Evolutionary conservation across 1,140 invertebrate genomes (phyloP), one percentile per base, ranked within the genome.

Genomic region (Cyclina sinensis): DNA sequence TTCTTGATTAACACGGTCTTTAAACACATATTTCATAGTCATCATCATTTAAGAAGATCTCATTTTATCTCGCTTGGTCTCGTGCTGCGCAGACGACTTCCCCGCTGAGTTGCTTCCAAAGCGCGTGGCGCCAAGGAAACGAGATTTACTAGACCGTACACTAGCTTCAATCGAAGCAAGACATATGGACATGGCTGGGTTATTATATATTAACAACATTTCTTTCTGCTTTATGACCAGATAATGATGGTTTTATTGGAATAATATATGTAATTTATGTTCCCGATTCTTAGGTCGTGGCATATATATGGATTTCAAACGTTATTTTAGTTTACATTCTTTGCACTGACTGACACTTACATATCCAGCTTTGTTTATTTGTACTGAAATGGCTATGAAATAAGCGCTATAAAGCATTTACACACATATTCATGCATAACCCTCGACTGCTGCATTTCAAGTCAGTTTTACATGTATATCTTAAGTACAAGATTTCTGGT

Each of bases 41-140:
- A 84, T 84, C 82, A 84, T 73, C 82, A 84, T 84, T 68, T 84
- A 73, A 84, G 65, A 84, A 51, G 30, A 84, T 74, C 82, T 84
- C 82, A 37, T 62, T 73, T 74, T 70, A 70, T 84, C 68, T 59
- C 85, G 46, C 85, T 18, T 43, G 46, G 59, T 68, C 85, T 79
- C 85, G 74, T 87, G 85, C 85, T 87, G 85, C 21, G 74, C 59
- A 79, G 85, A 87, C 76, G 85, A 87, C 24, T 46, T 24, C 73
- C 85, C 85, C 32, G 73, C 85, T 51, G 85, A 27, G 74, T 24
- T 65, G 54, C 39, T 87, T 78, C 85, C 76, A 80, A 54, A 79
- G 85, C 85, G 85, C 85, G 85, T 87, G 85, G 85, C 85, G 85
- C 85, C 85, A 87, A 65, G 85, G 39, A 87, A 79, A 87, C 76